A percentile compares a stretch with the other conserved stretches of the same genome.
phyloP scores from a whole-genome alignment of 2,113 vertebrate genomes.

The Pimephales promelas region DNA sequence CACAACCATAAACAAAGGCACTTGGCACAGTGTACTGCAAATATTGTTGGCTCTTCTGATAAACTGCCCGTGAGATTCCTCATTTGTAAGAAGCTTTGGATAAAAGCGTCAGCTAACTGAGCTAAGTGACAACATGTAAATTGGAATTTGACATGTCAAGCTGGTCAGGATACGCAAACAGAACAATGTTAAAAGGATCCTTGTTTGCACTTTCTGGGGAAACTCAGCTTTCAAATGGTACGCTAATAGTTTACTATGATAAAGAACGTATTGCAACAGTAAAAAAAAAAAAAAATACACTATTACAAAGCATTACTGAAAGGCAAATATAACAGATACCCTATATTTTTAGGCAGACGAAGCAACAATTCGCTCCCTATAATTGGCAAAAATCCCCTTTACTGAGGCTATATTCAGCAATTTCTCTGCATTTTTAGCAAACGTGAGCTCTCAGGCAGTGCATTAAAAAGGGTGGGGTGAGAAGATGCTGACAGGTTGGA shows the following conservation, averaged over 20 bases:
- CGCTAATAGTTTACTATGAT: background rate
- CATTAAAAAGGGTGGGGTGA: slow-evolving; percentile 33
- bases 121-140: background rate
- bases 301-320: background rate
- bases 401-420: slow-evolving; percentile 27
- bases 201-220: background rate
- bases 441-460: slow-evolving; percentile 26
- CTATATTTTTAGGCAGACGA: background rate
- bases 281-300: background rate
- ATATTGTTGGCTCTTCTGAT: background rate
- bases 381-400: slow-evolving; percentile 1
- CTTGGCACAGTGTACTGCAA: background rate
- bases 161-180: background rate
- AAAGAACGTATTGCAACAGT: background rate
- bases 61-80: background rate
- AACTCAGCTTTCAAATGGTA: background rate
- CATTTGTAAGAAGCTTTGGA: background rate
- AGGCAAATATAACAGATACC: background rate
- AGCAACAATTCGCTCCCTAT: background rate
- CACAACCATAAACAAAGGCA: slow-evolving; percentile 23
- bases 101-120: background rate
- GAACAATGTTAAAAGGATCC: background rate
- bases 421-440: too few species aligned
- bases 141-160: background rate
- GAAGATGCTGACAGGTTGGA: slow-evolving; percentile 54